Evolutionary conservation across 1,140 invertebrate species (phyloP).

Genomic region (Planococcus citri): DNA sequence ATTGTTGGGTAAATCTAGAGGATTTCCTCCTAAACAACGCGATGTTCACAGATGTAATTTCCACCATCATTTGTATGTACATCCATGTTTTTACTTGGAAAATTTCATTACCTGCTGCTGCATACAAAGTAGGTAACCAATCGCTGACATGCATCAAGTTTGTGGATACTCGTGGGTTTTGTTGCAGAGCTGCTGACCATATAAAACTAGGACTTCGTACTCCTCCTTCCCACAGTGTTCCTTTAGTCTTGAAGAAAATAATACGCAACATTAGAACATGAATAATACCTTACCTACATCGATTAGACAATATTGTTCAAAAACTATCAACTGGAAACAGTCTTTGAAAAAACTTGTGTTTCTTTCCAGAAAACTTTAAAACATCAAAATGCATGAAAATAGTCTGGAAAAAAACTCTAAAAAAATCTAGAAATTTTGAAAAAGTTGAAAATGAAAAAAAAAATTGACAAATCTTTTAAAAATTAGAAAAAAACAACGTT

Average conservation of each 20-base stretch:
- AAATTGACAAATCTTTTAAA: too few species aligned
- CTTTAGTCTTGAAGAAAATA: constrained; percentile 22
- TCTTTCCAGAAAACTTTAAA: too few species aligned
- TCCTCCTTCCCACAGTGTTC: constrained; percentile 56
- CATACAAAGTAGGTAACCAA: constrained; percentile 55
- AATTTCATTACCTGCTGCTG: constrained; percentile 33
- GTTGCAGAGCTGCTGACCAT: constrained; percentile 45
- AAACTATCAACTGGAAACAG: not conserved
- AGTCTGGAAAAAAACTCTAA: too few species aligned
- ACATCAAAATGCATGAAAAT: too few species aligned
- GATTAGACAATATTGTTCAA: constrained; percentile 12
- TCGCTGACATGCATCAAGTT: constrained; percentile 53
- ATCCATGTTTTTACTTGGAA: too few species aligned
- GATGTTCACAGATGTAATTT: not conserved
- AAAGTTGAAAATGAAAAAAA: too few species aligned
- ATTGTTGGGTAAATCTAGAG: constrained; percentile 34
- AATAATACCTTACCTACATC: not conserved
- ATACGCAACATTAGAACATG: not conserved
- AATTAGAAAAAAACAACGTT: too few species aligned
- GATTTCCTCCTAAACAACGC: constrained; percentile 35
- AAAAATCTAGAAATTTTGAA: too few species aligned
- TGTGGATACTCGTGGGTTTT: constrained; percentile 37
- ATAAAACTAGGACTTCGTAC: constrained; percentile 48
- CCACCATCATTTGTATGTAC: too few species aligned
- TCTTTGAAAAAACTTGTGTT: too few species aligned